phyloP scores from a whole-genome alignment of 2,797 vertebrate genomes.

The Pelodytes ibericus region DNA sequence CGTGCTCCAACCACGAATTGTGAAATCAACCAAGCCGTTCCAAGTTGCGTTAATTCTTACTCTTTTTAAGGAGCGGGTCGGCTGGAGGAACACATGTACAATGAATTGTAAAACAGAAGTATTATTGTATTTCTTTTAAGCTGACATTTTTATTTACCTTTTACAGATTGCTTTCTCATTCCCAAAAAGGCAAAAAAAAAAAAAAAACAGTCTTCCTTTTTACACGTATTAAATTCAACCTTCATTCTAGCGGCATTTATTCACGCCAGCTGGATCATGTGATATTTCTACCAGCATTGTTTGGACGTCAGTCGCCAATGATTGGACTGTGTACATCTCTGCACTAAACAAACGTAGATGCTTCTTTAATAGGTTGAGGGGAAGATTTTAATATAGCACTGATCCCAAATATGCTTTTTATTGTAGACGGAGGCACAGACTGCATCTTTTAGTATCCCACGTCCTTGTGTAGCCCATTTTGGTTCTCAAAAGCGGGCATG shows the following conservation, averaged over 20 bases:
- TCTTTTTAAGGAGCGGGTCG: constrained; percentile 8
- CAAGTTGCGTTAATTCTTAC: constrained; percentile 17
- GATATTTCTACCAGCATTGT: not conserved
- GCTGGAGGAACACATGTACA: constrained; percentile 25
- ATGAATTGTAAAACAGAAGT: constrained; percentile 27
- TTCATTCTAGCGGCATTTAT: not conserved
- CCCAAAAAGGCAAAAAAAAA: not conserved
- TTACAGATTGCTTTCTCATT: constrained; percentile 2
- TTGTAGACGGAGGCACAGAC: constrained; percentile 43
- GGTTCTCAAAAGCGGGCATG: constrained; percentile 64
- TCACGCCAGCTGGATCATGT: not conserved
- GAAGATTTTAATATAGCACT: constrained; percentile 1
- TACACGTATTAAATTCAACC: not conserved
- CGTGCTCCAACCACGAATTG: not conserved
- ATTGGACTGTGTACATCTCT: constrained; percentile 19
- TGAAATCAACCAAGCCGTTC: constrained; percentile 19
- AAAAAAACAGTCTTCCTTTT: constrained; percentile 29
- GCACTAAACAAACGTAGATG: constrained; percentile 34
- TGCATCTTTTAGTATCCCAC: constrained; percentile 53
- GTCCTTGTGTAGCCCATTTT: constrained; percentile 57
- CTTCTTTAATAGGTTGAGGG: not conserved
- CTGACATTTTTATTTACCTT: constrained; percentile 13
- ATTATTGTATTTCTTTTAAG: constrained; percentile 38
- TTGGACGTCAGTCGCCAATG: not conserved
- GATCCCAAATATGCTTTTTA: constrained; percentile 40